Percentiles rank a stretch among this genome's conserved stretches.
phyloP scores from a whole-genome alignment of 2,888 invertebrate genomes.

The Melanchra persicariae region DNA sequence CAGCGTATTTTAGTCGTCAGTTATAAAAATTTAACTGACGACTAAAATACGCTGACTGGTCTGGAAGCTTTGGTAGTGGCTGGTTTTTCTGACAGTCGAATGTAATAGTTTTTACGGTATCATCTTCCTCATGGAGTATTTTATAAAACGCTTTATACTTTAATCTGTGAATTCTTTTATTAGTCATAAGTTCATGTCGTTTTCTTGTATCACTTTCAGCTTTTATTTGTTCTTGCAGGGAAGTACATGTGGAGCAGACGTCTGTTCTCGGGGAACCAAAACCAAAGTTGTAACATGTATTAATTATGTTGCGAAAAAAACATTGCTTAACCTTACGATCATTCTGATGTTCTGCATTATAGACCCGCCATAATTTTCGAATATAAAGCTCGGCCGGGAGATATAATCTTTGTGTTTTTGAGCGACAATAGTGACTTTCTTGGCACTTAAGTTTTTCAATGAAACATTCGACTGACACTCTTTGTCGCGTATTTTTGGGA shows the following conservation, averaged over 20 bases:
- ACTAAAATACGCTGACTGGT: constrained; percentile 52
- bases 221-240: constrained; percentile 8
- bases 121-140: not conserved
- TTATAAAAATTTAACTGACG: constrained; percentile 64
- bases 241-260: constrained; percentile 9
- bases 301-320: constrained; percentile 12
- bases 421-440: constrained; percentile 11
- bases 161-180: constrained; percentile 4
- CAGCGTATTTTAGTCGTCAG: no score
- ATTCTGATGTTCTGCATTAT: not conserved
- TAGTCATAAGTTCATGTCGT: constrained; percentile 2
- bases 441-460: constrained; percentile 12
- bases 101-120: not conserved
- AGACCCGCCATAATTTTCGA: constrained; percentile 12
- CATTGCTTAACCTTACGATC: not conserved
- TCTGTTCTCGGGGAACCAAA: constrained; percentile 8
- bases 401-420: constrained; percentile 39
- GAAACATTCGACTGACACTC: constrained; percentile 32
- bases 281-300: not conserved
- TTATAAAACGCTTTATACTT: constrained; percentile 9
- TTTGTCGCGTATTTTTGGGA: constrained; percentile 54
- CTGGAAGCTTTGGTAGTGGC: constrained; percentile 47
- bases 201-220: constrained; percentile 3
- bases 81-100: constrained; percentile 18
- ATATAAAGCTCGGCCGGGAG: constrained; percentile 16